These are phyloP conservation scores for Rotaria magnacalcarata DNA, from an alignment of 2,888 invertebrate genomes.

Conservation along the genomic window DNA sequence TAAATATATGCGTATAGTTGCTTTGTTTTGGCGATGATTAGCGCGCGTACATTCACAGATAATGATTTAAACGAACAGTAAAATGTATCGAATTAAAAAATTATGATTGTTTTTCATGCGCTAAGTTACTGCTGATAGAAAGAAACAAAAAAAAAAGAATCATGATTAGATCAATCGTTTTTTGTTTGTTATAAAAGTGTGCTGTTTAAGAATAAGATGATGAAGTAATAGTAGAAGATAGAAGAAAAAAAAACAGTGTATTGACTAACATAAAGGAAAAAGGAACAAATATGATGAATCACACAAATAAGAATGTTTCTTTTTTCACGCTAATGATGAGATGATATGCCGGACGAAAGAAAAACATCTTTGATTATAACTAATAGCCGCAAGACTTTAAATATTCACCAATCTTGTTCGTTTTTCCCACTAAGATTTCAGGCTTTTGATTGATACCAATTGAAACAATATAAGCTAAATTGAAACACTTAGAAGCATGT, in stretches of 20 bases:
- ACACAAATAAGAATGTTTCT: background rate
- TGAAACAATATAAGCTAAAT: conserved; percentile 15
- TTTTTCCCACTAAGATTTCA: conserved; percentile 21
- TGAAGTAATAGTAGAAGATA: background rate
- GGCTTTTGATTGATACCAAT: conserved; percentile 37
- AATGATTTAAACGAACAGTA: background rate
- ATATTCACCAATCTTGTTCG: conserved; percentile 34
- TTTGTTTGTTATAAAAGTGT: background rate
- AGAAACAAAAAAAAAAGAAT: background rate
- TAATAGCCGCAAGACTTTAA: conserved; percentile 30
- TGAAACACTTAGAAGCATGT: background rate
- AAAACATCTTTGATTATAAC: background rate
- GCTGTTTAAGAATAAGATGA: background rate
- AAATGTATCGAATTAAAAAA: conserved; percentile 11
- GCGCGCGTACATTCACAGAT: background rate
- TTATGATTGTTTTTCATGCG: conserved; percentile 6
- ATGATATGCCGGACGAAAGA: background rate
- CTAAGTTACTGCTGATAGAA: background rate
- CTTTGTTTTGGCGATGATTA: background rate
- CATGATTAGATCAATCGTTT: conserved; percentile 14
- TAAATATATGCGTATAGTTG: background rate
- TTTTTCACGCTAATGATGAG: background rate
- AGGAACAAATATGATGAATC: conserved; percentile 3
- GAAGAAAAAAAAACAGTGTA: background rate
- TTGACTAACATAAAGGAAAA: conserved; percentile 11